These are phyloP conservation scores for Pogonocherus hispidulus DNA, from an alignment of 2,888 invertebrate species.

Conservation along the genomic window DNA sequence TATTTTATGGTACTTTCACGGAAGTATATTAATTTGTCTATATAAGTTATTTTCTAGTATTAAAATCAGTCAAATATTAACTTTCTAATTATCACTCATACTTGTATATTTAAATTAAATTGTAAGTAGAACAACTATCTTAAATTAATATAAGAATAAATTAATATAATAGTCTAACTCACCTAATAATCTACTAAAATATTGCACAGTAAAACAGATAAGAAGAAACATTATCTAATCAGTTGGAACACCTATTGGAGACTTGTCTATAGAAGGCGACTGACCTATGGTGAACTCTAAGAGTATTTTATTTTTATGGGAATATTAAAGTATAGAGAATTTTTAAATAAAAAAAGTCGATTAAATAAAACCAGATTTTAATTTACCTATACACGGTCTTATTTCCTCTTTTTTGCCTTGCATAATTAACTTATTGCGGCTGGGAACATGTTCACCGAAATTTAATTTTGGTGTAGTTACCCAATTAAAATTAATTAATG, in stretches of 20 bases:
- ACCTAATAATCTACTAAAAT: constrained; percentile 18
- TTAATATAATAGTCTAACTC: constrained; percentile 14
- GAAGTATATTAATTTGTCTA: not conserved
- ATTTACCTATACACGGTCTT: constrained; percentile 15
- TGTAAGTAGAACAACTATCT: constrained; percentile 15
- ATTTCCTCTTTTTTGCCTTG: constrained; percentile 15
- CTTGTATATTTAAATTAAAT: constrained; percentile 19
- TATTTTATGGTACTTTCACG: constrained; percentile 9
- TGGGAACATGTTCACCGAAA: constrained; percentile 19
- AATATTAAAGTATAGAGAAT: constrained; percentile 17
- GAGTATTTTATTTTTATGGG: constrained; percentile 23
- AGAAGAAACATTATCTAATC: constrained; percentile 2
- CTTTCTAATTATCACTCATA: constrained; percentile 22
- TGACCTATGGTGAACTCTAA: constrained; percentile 24
- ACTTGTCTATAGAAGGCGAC: constrained; percentile 27
- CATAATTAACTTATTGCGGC: constrained; percentile 25
- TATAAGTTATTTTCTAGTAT: constrained; percentile 9
- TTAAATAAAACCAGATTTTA: constrained; percentile 28
- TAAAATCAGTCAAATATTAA: constrained; percentile 17
- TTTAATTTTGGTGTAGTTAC: constrained; percentile 19
- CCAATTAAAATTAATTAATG: constrained; percentile 30
- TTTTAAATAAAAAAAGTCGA: constrained; percentile 22
- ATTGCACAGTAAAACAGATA: not conserved
- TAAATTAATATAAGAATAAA: constrained; percentile 10
- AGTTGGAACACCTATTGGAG: constrained; percentile 13